Evolutionary conservation across 2,797 vertebrate species (phyloP).

Genomic region (Neosilurus hyrtlii): DNA sequence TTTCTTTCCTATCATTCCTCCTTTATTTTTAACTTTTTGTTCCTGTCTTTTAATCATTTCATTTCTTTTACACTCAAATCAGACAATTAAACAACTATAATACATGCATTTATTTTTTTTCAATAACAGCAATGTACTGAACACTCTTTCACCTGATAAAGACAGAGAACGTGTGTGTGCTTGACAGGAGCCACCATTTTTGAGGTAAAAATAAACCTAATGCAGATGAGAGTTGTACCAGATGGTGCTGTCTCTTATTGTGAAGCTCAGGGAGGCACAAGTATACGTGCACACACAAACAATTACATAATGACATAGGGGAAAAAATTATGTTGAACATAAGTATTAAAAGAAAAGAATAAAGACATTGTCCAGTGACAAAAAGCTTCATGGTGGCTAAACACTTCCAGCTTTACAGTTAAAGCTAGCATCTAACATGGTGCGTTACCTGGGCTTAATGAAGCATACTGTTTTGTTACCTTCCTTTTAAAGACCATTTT

Average conservation of each 20-base stretch:
- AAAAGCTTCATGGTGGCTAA: background rate
- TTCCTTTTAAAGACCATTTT: background rate
- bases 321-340: background rate
- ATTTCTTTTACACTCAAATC: background rate
- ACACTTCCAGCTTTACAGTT: background rate
- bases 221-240: constrained; percentile 27
- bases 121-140: background rate
- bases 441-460: too few species aligned
- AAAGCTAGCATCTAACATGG: background rate
- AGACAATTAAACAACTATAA: background rate
- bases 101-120: too few species aligned
- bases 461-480: background rate
- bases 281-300: background rate
- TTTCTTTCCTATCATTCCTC: background rate
- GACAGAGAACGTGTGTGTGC: background rate
- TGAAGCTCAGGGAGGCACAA: background rate
- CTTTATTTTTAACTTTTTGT: background rate
- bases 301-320: constrained; percentile 6
- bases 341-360: too few species aligned
- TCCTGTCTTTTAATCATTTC: background rate
- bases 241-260: constrained; percentile 26
- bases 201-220: constrained; percentile 26
- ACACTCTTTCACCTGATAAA: background rate
- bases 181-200: constrained; percentile 5
- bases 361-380: background rate